phyloP scores from a whole-genome alignment of 2,888 invertebrate genomes.

The Eulithis testata region DNA sequence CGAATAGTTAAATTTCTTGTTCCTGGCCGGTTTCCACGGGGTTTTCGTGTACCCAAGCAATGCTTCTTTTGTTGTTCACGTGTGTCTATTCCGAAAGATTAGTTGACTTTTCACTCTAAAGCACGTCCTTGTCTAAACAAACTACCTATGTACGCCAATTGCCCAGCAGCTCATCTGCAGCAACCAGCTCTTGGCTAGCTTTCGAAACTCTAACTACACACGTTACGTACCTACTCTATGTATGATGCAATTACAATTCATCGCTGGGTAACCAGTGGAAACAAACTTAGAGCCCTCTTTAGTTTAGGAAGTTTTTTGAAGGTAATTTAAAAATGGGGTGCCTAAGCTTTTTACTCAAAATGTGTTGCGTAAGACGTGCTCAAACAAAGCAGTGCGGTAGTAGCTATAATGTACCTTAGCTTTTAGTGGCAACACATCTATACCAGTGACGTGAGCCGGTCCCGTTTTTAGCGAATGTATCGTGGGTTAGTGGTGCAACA shows the following conservation, averaged over 20 bases:
- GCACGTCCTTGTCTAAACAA: background rate
- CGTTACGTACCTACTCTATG: slow-evolving; percentile 30
- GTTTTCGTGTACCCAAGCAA: too few species aligned
- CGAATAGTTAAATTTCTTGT: background rate
- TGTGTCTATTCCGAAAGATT: too few species aligned
- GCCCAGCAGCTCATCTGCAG: slow-evolving; percentile 14
- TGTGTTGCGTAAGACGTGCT: too few species aligned
- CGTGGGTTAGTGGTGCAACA: background rate
- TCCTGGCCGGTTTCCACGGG: slow-evolving; percentile 7
- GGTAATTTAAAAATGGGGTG: too few species aligned
- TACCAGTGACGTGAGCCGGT: background rate
- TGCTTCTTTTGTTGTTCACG: too few species aligned
- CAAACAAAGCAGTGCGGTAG: too few species aligned
- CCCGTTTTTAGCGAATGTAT: background rate
- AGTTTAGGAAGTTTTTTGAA: too few species aligned
- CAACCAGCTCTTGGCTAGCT: slow-evolving; percentile 20
- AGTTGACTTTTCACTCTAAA: too few species aligned
- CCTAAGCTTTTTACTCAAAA: too few species aligned
- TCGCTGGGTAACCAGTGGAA: slow-evolving; percentile 2
- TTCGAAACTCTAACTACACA: slow-evolving; percentile 31
- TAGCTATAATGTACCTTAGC: too few species aligned
- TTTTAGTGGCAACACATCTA: too few species aligned
- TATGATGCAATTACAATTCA: slow-evolving; percentile 24
- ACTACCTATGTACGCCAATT: background rate
- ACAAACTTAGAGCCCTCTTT: too few species aligned